A percentile compares a stretch with the other conserved stretches of the same genome.
These are phyloP conservation scores for Pelecanus crispus DNA, from an alignment of 2,113 vertebrate genomes.

Conservation along the genomic window DNA sequence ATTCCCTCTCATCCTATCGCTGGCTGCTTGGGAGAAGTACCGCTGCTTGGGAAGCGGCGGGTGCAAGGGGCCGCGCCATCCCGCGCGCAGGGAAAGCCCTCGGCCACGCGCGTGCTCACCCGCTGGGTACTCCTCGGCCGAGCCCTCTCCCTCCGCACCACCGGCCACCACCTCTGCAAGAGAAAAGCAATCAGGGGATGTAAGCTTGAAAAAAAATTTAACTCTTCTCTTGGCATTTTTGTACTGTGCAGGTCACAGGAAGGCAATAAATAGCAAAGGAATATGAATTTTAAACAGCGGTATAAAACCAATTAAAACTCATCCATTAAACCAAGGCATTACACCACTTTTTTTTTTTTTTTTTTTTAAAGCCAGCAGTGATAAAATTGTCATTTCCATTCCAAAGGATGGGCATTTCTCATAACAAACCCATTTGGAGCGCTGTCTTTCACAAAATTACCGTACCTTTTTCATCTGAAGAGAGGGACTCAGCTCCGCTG, in stretches of 20 bases:
- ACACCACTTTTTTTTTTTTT: rapidly evolving
- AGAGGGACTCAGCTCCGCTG: slow-evolving; percentile 15
- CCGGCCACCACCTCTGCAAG: background rate
- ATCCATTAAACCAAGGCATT: background rate
- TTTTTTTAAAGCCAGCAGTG: background rate
- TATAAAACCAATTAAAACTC: background rate
- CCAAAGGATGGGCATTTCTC: background rate
- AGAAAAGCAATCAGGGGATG: background rate
- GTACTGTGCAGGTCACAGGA: background rate
- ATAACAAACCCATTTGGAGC: background rate
- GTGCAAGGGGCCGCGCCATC: rapidly evolving
- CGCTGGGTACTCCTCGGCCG: background rate
- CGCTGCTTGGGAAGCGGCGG: background rate
- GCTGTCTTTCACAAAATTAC: background rate
- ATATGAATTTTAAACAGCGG: background rate
- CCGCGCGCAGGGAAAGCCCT: rapidly evolving
- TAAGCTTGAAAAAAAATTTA: background rate
- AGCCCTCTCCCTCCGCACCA: background rate
- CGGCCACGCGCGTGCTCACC: background rate
- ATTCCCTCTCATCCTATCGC: too few relatives aligned
- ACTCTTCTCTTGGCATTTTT: background rate
- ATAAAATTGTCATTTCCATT: background rate
- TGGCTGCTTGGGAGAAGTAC: too few relatives aligned
- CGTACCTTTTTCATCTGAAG: slow-evolving; percentile 59
- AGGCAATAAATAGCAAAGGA: background rate